A percentile compares a stretch with the other conserved stretches of the same genome.
Conservation (phyloP, 2,888 invertebrate genomes). For the Eupithecia subfuscata region DNA sequence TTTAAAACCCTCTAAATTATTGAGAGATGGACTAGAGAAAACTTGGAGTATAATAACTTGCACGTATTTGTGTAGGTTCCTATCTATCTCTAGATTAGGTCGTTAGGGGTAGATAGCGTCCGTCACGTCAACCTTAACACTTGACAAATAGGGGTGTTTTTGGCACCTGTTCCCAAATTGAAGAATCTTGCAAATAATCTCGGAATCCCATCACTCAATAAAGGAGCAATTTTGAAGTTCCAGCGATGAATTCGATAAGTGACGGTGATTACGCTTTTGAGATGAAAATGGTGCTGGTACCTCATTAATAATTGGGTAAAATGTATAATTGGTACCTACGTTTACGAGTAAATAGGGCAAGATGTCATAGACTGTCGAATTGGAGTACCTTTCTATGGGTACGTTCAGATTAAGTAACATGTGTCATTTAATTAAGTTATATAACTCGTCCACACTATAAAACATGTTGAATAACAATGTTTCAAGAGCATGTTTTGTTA, state of each 20-base stretch:
- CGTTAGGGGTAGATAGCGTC: neutral
- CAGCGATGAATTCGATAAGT: conserved; percentile 23
- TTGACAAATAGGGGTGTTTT: conserved; percentile 27
- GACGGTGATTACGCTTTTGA: conserved; percentile 17
- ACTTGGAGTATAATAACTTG: neutral
- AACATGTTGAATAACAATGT: no score
- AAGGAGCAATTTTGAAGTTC: conserved; percentile 30
- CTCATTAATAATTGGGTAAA: neutral
- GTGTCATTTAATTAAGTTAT: no score
- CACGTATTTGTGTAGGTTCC: neutral
- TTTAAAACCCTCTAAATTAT: neutral
- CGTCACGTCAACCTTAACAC: neutral
- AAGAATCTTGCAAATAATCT: conserved; percentile 17
- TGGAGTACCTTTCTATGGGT: no score
- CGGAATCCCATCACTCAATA: conserved; percentile 30
- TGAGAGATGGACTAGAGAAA: neutral
- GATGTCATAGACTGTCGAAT: neutral
- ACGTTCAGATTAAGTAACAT: no score
- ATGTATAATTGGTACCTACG: neutral
- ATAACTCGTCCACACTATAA: no score
- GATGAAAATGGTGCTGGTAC: conserved; percentile 12
- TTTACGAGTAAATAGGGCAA: neutral
- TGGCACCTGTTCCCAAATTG: conserved; percentile 27
- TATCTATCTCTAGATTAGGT: neutral
- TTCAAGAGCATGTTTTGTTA: no score